Evolutionary conservation across 2,888 invertebrate species (phyloP), one percentile per base, ranked within the genome.

Genomic region (Caenorhabditis afra): DNA sequence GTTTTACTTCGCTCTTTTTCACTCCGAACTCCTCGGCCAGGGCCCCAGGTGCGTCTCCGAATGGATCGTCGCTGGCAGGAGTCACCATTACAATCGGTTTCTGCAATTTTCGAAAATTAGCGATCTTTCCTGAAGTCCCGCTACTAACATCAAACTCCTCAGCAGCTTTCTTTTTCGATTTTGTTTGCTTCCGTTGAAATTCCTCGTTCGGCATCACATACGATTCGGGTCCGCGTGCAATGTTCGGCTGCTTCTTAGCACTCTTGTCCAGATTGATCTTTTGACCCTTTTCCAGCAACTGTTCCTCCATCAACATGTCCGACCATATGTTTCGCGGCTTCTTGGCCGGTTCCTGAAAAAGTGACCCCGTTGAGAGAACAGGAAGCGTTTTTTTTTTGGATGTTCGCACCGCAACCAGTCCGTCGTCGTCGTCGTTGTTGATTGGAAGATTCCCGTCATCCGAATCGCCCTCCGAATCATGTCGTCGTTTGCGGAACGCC

Each of bases 1-100:
- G 12, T 22, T 73, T 66, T 10, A 49, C 22, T 29, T 78, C 79
- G 49, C 64, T 65, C 44, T 65, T 67, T 23, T 75, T 80, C 3
- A 82, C 79, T 35, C 84, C 84, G 35, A 84, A 84, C 10, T 68
- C 62, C 45, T 84, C 81, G 18, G 79, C 73, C 16, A 81, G 66
- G 4, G 76, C 70, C 3, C 74, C 35, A 5, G 85, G 81, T 10
- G 76, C 71, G 18, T 84, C 86, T 1, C 81, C 85, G 45, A 86
- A 86, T 5, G 80, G 79, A 50, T 85, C 83, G 57, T 86, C 85
- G 20, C 49, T 52, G 11, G 82, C 82, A 10, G 82, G 84, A 20
- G 82, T 79, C 0, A 84, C 78, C 11, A 82, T 57, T 22, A 84
- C 79, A 0, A 79, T 73, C 10, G 82, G 81, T 1, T 52, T 67